Evolutionary conservation across 2,113 vertebrate genomes (phyloP).

Genomic region (Boleophthalmus pectinirostris): DNA sequence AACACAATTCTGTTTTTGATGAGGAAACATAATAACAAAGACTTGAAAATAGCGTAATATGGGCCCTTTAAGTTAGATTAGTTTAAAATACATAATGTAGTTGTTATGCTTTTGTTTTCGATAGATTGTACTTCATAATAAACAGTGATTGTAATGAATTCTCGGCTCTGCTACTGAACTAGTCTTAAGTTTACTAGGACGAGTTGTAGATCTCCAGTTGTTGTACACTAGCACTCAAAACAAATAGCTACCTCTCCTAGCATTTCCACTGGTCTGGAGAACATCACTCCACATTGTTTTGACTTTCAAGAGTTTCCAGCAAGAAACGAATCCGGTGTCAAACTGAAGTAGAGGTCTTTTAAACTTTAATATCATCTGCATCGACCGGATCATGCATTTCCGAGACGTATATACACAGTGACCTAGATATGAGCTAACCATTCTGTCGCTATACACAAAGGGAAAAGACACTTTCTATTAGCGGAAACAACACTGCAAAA

Average conservation of each 20-base stretch:
- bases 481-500: background rate
- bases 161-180: background rate
- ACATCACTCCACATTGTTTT: conserved; percentile 56
- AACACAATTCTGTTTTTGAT: too few species aligned
- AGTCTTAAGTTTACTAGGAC: background rate
- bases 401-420: conserved; percentile 20
- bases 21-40: too few species aligned
- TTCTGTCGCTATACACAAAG: conserved; percentile 24
- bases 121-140: background rate
- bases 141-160: background rate
- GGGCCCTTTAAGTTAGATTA: too few species aligned
- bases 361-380: conserved; percentile 16
- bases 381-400: conserved; percentile 10
- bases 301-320: background rate
- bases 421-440: conserved; percentile 17
- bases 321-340: background rate
- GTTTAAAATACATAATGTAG: too few species aligned
- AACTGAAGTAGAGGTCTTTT: background rate
- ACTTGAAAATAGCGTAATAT: too few species aligned
- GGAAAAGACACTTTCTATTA: background rate
- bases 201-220: background rate
- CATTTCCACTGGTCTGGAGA: conserved; percentile 26
- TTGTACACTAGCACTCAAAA: background rate
- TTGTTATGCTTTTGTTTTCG: too few species aligned
- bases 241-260: conserved; percentile 9